Base-by-base conservation (phyloP, 92 coral and sea anemone genomes). In the Phenganax stokvisi region DNA sequence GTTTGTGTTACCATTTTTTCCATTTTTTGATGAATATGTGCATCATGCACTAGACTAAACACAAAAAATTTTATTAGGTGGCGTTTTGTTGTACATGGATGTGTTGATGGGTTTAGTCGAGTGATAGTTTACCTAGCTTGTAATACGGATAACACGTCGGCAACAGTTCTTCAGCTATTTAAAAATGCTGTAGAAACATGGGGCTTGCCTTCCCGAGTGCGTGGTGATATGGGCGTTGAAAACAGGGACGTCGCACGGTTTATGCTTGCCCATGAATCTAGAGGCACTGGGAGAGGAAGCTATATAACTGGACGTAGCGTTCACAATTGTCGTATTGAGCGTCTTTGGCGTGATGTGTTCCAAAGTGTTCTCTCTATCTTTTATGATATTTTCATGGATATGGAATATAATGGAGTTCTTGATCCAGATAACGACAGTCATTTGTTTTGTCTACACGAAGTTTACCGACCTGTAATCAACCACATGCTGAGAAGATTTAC, bases 211-310 rank as follows among this genome's bases (percentile, higher is more conserved):
- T 74, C 88, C 28, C 88, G 90, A 10, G 88, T 87, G 7, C 57
- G 83, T 8, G 88, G 90, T 6, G 90, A 88, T 54, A 88, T 85
- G 88, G 87, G 87, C 9, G 90, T 87, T 17, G 90, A 87, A 54
- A 87, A 87, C 78, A 28, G 88, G 8, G 75, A 87, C 13, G 90
- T 87, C 5, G 72, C 85, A 0, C 57, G 6, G n/a, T 87, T 59
- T 73, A 84, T 87, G 90, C 75, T 84, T 7, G 20, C 16, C 30
- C 85, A 87, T 60, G 58, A 9, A 7, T 70, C 75, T 5, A 62
- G 88, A 60, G 90, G 90, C 17, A 82, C 84, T 1, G 85, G 85
- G 28, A 70, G 90, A 79, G 89, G 87, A 5, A 86, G 87, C 61
- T 73, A 63, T 72, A 75, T 83, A 7, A 77, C 86, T 0, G 87